Conservation (phyloP, 2,797 vertebrate genomes). For the Telmatherina bonti region DNA sequence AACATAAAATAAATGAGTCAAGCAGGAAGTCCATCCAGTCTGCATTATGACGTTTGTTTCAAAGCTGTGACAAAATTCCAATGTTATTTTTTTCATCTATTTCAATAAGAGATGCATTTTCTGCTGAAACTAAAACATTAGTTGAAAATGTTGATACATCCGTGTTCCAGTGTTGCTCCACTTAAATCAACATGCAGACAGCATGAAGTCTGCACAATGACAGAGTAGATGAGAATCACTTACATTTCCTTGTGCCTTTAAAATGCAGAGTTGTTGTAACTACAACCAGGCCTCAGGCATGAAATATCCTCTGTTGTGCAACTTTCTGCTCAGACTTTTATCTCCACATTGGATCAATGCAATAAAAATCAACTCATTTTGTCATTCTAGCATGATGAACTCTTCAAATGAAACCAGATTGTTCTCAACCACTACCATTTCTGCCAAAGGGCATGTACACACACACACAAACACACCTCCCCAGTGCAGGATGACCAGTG, state of each 20-base stretch:
- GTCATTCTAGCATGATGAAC: constrained; percentile 4
- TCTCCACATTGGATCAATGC: constrained; percentile 49
- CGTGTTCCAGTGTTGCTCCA: background rate
- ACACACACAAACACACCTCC: background rate
- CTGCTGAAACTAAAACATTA: background rate
- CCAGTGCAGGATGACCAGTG: constrained; percentile 41
- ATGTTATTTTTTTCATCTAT: background rate
- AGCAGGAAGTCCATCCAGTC: constrained; percentile 32
- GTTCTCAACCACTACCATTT: constrained; percentile 3
- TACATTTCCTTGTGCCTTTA: background rate
- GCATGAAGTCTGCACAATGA: background rate
- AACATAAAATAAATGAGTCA: background rate
- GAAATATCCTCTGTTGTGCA: constrained; percentile 15
- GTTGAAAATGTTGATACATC: background rate
- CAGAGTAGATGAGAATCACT: background rate
- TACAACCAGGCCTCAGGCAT: background rate
- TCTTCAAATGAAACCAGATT: constrained; percentile 37
- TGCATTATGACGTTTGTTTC: constrained; percentile 1
- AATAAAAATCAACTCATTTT: background rate
- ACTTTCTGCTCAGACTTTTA: constrained; percentile 32
- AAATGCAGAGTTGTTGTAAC: background rate
- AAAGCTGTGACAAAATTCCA: background rate
- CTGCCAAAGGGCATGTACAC: constrained; percentile 52
- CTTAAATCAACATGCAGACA: background rate
- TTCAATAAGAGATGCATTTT: background rate